Conservation (phyloP, 92 coral and sea anemone genomes). For the Umimayanthus kanabou region DNA sequence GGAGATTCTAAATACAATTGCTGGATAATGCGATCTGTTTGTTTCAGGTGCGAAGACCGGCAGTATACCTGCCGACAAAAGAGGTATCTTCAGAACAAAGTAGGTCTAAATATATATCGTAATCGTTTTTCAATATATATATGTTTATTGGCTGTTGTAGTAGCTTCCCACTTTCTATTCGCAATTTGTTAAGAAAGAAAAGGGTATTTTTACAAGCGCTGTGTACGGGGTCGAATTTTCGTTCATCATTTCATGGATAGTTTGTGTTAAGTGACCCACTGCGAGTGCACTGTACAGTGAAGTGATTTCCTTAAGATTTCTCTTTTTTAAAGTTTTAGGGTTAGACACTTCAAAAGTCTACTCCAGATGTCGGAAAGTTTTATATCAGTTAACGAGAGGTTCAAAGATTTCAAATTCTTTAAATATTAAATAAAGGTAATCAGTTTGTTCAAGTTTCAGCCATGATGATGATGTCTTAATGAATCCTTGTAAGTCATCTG, state of each 20-base stretch:
- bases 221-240: neutral
- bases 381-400: neutral
- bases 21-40: neutral
- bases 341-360: neutral
- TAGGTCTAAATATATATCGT: slow-evolving; percentile 18
- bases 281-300: neutral
- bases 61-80: slow-evolving; percentile 92
- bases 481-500: neutral
- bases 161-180: neutral
- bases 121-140: neutral
- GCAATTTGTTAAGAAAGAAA: neutral
- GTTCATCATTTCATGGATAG: too few species aligned
- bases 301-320: neutral
- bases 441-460: neutral
- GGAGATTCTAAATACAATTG: neutral
- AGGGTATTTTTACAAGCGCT: too few species aligned
- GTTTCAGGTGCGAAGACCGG: slow-evolving; percentile 85
- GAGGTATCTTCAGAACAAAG: slow-evolving; percentile 87
- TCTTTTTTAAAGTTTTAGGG: too few species aligned
- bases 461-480: neutral
- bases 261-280: neutral
- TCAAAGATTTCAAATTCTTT: neutral
- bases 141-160: neutral
- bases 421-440: too few species aligned
- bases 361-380: neutral